Percentiles rank a stretch among this genome's conserved stretches.
phyloP scores from a whole-genome alignment of 2,113 vertebrate genomes.

The Dromiciops gliroides region DNA sequence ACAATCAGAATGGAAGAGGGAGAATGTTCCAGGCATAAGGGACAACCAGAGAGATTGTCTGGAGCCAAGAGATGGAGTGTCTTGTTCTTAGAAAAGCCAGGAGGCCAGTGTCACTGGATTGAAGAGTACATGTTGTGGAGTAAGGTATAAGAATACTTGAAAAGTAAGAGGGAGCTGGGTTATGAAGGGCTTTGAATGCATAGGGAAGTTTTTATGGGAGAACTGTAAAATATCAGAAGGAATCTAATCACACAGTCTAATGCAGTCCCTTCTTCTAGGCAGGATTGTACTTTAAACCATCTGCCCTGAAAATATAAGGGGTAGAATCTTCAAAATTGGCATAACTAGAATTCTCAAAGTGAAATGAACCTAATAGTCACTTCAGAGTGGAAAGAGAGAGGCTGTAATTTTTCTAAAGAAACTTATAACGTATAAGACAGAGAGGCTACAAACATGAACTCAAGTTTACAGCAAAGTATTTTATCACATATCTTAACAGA shows the following conservation, averaged over 20 bases:
- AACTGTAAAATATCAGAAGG: neutral
- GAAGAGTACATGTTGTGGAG: neutral
- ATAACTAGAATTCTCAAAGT: slow-evolving; percentile 16
- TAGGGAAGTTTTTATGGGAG: neutral
- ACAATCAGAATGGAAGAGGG: too few species aligned
- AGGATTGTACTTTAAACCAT: slow-evolving; percentile 6
- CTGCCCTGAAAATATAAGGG: neutral
- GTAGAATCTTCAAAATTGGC: neutral
- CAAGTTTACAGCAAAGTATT: too few species aligned
- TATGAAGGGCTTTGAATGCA: neutral
- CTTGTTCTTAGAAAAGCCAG: neutral
- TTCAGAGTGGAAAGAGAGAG: too few species aligned
- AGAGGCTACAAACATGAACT: too few species aligned
- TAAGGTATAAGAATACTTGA: neutral
- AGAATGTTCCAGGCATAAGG: neutral
- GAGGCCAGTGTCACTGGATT: neutral
- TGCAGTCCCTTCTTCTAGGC: neutral
- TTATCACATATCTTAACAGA: too few species aligned
- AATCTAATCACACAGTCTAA: neutral
- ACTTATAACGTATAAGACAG: too few species aligned
- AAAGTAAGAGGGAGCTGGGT: neutral
- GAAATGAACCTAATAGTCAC: neutral
- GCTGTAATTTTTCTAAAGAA: too few species aligned
- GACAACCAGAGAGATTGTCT: neutral
- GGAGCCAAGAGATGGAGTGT: neutral